Evolutionary conservation across 2,888 invertebrate species (phyloP).

Genomic region (Trachelus stipa): DNA sequence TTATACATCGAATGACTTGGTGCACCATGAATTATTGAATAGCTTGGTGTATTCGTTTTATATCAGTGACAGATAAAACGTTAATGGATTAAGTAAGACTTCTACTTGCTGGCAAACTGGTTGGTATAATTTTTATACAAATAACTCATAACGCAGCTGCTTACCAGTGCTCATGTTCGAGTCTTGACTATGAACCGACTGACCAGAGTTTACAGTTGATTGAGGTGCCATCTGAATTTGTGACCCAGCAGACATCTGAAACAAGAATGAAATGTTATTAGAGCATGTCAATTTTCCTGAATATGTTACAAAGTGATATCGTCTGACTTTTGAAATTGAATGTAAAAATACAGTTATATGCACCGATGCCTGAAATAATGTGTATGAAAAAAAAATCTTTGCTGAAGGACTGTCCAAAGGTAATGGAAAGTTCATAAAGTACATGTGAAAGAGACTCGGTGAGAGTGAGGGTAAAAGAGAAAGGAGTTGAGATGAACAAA

Average conservation of each 20-base stretch:
- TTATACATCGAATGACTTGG: neutral
- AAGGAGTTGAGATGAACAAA: slow-evolving; percentile 13
- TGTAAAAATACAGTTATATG: neutral
- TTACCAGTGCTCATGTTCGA: slow-evolving; percentile 97
- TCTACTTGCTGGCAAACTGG: neutral
- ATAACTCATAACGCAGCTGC: slow-evolving; percentile 57
- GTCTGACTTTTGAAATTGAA: neutral
- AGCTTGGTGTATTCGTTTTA: neutral
- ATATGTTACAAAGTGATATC: neutral
- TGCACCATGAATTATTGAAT: neutral
- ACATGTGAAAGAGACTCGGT: slow-evolving; percentile 6
- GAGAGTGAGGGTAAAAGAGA: slow-evolving; percentile 20
- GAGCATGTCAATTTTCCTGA: neutral
- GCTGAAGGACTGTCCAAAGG: neutral
- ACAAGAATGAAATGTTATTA: slow-evolving; percentile 45
- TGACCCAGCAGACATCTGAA: slow-evolving; percentile 96
- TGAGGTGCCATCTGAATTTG: slow-evolving; percentile 98
- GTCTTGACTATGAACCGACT: slow-evolving; percentile 93
- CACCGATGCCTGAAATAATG: neutral
- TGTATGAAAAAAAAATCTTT: neutral
- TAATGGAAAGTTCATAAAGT: neutral
- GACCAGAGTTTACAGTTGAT: slow-evolving; percentile 85
- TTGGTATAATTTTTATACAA: slow-evolving; percentile 34
- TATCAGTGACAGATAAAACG: neutral
- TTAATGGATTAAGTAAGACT: neutral